phyloP scores from a whole-genome alignment of 1,140 invertebrate species.

The Plutomurus gul region DNA sequence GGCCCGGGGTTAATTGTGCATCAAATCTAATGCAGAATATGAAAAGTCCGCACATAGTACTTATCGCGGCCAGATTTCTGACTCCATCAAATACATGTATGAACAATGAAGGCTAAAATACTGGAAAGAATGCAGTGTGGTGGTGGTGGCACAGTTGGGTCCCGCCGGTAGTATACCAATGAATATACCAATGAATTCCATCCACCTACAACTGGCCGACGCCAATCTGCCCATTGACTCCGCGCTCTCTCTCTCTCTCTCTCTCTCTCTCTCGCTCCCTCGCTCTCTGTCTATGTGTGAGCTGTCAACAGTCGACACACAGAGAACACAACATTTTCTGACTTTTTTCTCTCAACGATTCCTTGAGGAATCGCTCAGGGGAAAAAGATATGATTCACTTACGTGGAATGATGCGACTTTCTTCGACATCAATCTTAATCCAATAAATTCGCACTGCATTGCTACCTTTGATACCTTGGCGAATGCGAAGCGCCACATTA shows the following conservation, averaged over 20 bases:
- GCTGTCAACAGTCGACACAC: background rate
- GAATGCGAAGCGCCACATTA: background rate
- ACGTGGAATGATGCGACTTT: constrained; percentile 5
- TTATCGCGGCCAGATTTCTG: too few species aligned
- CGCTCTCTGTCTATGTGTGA: too few species aligned
- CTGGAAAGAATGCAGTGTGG: too few species aligned
- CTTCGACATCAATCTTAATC: constrained; percentile 7
- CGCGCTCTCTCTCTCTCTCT: background rate
- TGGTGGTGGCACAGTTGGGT: too few species aligned
- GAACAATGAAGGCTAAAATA: too few species aligned
- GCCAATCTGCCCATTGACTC: constrained; percentile 2
- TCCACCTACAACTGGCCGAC: constrained; percentile 3
- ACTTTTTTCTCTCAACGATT: constrained; percentile 7
- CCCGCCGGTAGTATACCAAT: too few species aligned
- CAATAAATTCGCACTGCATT: background rate
- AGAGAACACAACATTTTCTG: background rate
- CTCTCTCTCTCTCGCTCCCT: background rate
- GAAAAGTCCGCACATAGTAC: too few species aligned
- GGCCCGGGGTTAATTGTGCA: background rate
- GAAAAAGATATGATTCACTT: constrained; percentile 15
- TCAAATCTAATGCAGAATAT: too few species aligned
- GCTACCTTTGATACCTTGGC: constrained; percentile 4
- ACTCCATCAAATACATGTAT: too few species aligned
- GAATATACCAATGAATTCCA: too few species aligned
- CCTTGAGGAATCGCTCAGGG: constrained; percentile 1